These are phyloP conservation scores for Darevskia nairensis DNA, from an alignment of 2,797 vertebrate genomes.

Conservation along the genomic window DNA sequence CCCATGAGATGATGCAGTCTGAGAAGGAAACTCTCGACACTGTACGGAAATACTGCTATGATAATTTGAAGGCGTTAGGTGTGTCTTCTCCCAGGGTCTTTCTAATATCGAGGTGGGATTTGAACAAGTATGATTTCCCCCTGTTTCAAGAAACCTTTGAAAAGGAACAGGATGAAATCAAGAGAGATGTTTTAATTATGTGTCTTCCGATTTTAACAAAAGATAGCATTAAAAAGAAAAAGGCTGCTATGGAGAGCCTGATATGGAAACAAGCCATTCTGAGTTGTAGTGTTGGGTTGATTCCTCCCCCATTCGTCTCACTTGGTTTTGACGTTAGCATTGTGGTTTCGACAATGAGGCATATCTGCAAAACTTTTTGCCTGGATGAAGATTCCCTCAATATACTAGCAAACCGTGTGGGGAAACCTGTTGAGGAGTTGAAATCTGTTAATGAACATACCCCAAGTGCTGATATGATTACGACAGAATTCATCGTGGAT, in stretches of 20 bases:
- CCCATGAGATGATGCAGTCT: no score
- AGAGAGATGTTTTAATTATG: not conserved
- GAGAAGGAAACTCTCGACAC: no score
- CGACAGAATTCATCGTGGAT: not conserved
- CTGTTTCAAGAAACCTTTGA: not conserved
- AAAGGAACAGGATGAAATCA: not conserved
- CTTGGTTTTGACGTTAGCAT: not conserved
- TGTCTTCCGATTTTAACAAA: not conserved
- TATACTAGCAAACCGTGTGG: constrained; percentile 38
- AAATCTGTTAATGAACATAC: not conserved
- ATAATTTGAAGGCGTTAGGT: not conserved
- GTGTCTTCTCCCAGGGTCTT: not conserved
- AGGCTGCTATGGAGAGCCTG: not conserved
- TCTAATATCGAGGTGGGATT: not conserved
- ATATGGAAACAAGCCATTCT: not conserved
- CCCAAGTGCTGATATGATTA: no score
- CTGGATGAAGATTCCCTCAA: not conserved
- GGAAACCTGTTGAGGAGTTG: constrained; percentile 34
- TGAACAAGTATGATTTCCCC: not conserved
- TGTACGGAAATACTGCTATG: not conserved
- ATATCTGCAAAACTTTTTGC: not conserved
- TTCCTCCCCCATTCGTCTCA: not conserved
- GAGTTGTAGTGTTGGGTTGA: fast-evolving
- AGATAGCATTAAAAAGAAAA: not conserved
- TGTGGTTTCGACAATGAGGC: not conserved